A percentile compares a stretch with the other conserved stretches of the same genome.
phyloP scores from a whole-genome alignment of 2,797 vertebrate species.

The Tokudaia muenninki region DNA sequence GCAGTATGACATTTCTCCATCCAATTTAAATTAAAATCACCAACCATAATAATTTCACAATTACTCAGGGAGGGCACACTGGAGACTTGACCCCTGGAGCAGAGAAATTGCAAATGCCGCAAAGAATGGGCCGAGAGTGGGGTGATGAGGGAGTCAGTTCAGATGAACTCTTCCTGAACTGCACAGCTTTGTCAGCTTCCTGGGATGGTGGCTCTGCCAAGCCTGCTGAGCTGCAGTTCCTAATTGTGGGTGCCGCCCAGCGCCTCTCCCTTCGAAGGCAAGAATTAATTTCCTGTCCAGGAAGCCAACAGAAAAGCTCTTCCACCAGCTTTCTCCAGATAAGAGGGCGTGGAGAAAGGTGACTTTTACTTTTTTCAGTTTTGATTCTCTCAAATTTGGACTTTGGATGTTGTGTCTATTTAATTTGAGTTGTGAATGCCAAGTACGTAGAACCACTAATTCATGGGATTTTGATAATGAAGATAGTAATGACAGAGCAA shows the following conservation, averaged over 20 bases:
- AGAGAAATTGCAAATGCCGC: slow-evolving; percentile 87
- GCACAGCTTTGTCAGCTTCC: not conserved
- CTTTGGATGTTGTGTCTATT: not conserved
- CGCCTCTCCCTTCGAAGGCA: not conserved
- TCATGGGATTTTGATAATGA: slow-evolving; percentile 60
- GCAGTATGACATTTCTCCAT: slow-evolving; percentile 90
- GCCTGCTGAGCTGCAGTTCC: not conserved
- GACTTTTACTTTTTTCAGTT: not conserved
- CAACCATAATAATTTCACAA: slow-evolving; percentile 90
- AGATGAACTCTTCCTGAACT: slow-evolving; percentile 77
- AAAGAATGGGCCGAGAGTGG: slow-evolving; percentile 76
- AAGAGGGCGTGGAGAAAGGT: not conserved
- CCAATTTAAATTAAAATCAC: slow-evolving; percentile 92
- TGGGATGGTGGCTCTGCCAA: not conserved
- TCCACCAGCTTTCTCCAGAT: not conserved
- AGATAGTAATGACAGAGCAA: slow-evolving; percentile 5
- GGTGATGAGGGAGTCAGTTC: slow-evolving; percentile 64
- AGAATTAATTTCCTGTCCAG: not conserved
- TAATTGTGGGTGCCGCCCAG: not conserved
- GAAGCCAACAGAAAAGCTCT: not conserved
- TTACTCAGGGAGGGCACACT: slow-evolving; percentile 88
- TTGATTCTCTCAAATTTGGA: not conserved
- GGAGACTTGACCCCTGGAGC: slow-evolving; percentile 87
- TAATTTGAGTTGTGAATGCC: slow-evolving; percentile 43
- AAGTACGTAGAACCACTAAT: not conserved